Base-by-base conservation (phyloP, 2,797 vertebrate genomes). In the Sparidentex hasta region DNA sequence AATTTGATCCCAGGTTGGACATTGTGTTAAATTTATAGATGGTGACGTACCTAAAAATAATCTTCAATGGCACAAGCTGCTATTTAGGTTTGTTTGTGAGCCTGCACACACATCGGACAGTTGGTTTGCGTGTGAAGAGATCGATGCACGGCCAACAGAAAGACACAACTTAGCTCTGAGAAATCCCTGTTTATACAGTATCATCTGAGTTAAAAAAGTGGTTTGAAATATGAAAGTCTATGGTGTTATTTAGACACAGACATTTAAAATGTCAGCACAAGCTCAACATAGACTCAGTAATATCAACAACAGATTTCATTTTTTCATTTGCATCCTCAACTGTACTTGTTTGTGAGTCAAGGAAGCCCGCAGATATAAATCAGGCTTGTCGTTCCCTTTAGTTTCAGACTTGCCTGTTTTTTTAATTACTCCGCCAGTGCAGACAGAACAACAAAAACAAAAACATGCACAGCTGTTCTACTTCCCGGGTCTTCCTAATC, bases 401-500 rank as follows among this genome's bases (percentile, higher is more conserved):
- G 7, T 21, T 71, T 11, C 8, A 59, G 29, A 20, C 16, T 20
- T 14, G 20, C 21, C 18, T 59, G 4, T 23, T 71, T 33, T 33
- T 82, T 64, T 23, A 50, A 44, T 76, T 76, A 14, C 25, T 52
- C 63, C 23, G 66, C 16, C 41, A 13, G 9, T 43, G 56, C 23
- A 21, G 67, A 76, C 21, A 64, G 18, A 11, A 17, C 11, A 23
- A 18, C 25, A 27, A 57, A 25, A 57, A 14, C 7, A 21, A 18
- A 44, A 48, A 69, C 25, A 27, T 1, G 33, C 43, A 20, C 77
- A 76, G 64, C 76, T 86, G 84, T 58, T 71, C 71, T 52, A 29
- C 55, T 58, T 77, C 75, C 62, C 29, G 54, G 29, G 50, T 46
- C 50, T n/a, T 54, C 44, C 16, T 81, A 65, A 74, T 71, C 62